Evolutionary conservation across 2,888 invertebrate species (phyloP), one percentile per base, ranked within the genome.

Genomic region (Baccha elongata): DNA sequence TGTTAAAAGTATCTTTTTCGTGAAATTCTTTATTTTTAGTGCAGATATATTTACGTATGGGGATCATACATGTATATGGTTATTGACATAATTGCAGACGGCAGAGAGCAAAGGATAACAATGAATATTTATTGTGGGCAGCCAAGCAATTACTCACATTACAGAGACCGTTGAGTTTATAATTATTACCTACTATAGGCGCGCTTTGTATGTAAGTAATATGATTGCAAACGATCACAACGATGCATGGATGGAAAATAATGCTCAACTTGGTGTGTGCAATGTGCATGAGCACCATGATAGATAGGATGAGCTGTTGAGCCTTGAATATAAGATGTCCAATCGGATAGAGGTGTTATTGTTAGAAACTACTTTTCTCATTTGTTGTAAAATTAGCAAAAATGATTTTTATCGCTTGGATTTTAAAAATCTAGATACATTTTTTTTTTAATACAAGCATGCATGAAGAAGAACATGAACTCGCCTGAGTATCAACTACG

Each of bases 61-160:
- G 64, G 78, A 83, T 83, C 60, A 76, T 67, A 78, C 55, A 55
- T 5, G 55, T 67, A 76, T 83, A 85, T 86, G 86, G 87, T 86
- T 87, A 87, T 86, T 87, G 87, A 85, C 86, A 86, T 87, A 87
- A 88, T 87, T 88, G 85, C 85, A 86, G 85, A 85, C 85, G 86
- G 85, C 84, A 74, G 58, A 42, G 67, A 65, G 71, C 62, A 67
- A 76, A 83, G 85, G 85, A 85, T 79, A 84, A 85, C 81, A 84
- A 81, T 75, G 85, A 81, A 85, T 84, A 84, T 85, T 85, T 84
- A 85, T 85, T 72, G 78, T 72, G 85, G 84, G 84, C 81, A 85
- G 85, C 78, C 81, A 85, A 76, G 73, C 81, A 84, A 80, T 81
- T 84, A 80, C 68, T 81, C 84, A 72, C 83, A 83, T 83, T 78